Conservation (phyloP, 2,888 invertebrate species). For the Diplolepis rosae region DNA sequence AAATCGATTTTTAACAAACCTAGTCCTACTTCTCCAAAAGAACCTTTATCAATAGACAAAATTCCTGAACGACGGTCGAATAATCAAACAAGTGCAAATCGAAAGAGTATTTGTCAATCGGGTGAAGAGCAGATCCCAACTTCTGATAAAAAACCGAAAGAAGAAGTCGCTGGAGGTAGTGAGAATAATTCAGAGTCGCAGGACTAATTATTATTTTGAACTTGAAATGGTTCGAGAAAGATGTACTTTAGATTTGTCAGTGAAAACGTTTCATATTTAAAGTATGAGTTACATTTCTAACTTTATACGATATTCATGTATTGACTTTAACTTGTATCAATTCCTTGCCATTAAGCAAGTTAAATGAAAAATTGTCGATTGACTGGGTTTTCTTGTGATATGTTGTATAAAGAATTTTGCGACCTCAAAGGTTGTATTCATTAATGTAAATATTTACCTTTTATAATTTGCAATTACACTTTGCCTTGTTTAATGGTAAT, state of each 20-base stretch:
- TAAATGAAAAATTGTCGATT: not conserved
- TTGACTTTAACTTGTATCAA: not conserved
- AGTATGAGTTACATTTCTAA: not conserved
- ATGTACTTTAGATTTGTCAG: not conserved
- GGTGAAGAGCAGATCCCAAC: conserved; percentile 32
- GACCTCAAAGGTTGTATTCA: conserved; percentile 17
- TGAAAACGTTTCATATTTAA: not conserved
- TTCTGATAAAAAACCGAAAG: conserved; percentile 32
- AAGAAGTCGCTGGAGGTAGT: conserved; percentile 33
- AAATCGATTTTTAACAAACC: conserved; percentile 61
- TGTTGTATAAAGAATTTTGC: conserved; percentile 28
- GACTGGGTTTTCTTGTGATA: conserved; percentile 11
- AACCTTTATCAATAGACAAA: conserved; percentile 36
- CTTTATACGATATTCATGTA: not conserved
- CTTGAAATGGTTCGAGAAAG: not conserved
- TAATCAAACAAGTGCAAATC: conserved; percentile 22
- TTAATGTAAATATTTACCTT: conserved; percentile 24
- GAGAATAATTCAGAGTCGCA: not conserved
- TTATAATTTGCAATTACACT: not conserved
- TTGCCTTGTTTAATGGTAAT: conserved; percentile 8
- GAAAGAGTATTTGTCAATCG: conserved; percentile 34
- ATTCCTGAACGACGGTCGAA: not conserved
- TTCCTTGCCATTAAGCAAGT: not conserved
- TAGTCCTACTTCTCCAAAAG: conserved; percentile 63
- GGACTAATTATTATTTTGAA: not conserved